Conservation (phyloP, 2,888 invertebrate genomes). For the Zhuqinia jingwanae region DNA sequence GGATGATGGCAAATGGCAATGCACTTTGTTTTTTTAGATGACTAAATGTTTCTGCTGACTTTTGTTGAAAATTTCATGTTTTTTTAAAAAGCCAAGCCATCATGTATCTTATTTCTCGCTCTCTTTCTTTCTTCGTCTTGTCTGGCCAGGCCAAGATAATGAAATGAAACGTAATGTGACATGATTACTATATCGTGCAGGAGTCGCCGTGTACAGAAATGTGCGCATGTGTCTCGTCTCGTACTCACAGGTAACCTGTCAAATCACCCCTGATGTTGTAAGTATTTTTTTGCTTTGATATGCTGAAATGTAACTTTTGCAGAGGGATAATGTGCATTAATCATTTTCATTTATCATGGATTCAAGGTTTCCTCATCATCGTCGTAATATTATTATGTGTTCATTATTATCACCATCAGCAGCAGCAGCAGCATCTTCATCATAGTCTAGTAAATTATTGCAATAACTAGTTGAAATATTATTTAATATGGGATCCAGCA, state of each 20-base stretch:
- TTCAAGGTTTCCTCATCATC: slow-evolving; percentile 67
- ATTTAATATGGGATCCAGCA: background rate
- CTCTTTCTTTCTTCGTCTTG: slow-evolving; percentile 20
- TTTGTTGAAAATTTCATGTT: background rate
- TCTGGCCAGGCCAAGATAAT: slow-evolving; percentile 41
- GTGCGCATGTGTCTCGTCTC: slow-evolving; percentile 59
- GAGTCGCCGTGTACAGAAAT: slow-evolving; percentile 11
- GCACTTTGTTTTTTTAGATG: slow-evolving; percentile 10
- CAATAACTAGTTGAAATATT: background rate
- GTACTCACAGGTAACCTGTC: slow-evolving; percentile 62
- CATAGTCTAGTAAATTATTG: background rate
- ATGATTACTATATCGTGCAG: slow-evolving; percentile 67
- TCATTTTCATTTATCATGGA: slow-evolving; percentile 66
- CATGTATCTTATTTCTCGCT: too few species aligned
- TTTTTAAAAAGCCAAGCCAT: background rate
- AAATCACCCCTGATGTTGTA: slow-evolving; percentile 58
- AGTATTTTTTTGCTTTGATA: slow-evolving; percentile 61
- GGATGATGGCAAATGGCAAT: slow-evolving; percentile 42
- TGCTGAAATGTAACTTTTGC: slow-evolving; percentile 60
- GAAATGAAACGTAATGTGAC: slow-evolving; percentile 67
- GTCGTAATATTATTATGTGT: too few species aligned
- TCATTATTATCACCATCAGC: slow-evolving; percentile 13
- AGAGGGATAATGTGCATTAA: slow-evolving; percentile 59
- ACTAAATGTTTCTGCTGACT: background rate
- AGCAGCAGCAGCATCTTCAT: too few species aligned